These are phyloP conservation scores for Paraplagusia blochii DNA, from an alignment of 2,113 vertebrate genomes.

Conservation along the genomic window DNA sequence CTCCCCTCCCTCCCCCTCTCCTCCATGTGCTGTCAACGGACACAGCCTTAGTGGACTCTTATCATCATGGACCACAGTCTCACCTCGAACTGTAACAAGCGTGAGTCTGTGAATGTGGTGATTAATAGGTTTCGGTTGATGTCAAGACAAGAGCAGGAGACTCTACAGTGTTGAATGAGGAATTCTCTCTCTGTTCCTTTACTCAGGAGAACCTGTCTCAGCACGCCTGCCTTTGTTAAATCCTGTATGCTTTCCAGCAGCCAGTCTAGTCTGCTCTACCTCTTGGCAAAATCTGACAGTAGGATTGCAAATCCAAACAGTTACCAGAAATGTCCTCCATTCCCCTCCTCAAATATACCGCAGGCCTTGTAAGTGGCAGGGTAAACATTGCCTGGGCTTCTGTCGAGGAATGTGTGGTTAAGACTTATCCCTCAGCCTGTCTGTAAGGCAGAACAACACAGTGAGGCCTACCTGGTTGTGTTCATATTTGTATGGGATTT, in stretches of 20 bases:
- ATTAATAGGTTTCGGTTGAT: conserved; percentile 42
- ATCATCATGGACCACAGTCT: conserved; percentile 14
- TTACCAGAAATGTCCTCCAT: conserved; percentile 46
- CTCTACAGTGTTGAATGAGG: conserved; percentile 37
- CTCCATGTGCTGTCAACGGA: not conserved
- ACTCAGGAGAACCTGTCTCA: conserved; percentile 41
- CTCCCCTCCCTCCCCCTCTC: not conserved
- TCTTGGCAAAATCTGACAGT: conserved; percentile 31
- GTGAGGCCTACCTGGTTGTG: conserved; percentile 82
- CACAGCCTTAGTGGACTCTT: conserved; percentile 8
- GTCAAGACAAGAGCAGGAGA: conserved; percentile 29
- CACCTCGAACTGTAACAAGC: conserved; percentile 37
- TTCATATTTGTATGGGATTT: conserved; percentile 90
- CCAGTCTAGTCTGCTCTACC: conserved; percentile 29
- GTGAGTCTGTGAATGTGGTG: conserved; percentile 27
- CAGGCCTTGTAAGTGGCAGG: conserved; percentile 4
- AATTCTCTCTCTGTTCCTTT: conserved; percentile 13
- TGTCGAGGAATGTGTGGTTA: conserved; percentile 10
- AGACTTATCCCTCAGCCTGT: conserved; percentile 32
- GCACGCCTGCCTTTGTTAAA: conserved; percentile 29
- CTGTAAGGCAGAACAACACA: not conserved
- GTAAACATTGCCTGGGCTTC: conserved; percentile 6
- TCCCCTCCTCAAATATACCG: conserved; percentile 9
- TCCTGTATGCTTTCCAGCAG: conserved; percentile 20
- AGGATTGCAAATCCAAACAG: conserved; percentile 60